Evolutionary conservation across 2,888 invertebrate genomes (phyloP), one percentile per base, ranked within the genome.

Genomic region (Torymus texanus): DNA sequence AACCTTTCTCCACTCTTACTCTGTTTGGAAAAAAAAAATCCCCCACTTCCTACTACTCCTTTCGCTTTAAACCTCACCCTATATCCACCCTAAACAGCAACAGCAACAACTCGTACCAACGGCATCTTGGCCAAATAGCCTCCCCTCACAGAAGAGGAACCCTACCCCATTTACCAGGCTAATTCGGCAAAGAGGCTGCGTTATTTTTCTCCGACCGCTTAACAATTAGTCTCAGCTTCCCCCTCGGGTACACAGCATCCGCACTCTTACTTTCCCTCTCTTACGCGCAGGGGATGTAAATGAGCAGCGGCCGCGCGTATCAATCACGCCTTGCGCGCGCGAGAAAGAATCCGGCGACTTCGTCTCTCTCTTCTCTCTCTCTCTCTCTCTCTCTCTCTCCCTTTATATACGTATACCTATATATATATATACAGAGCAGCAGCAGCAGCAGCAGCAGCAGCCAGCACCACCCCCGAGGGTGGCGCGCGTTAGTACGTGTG

Each of bases 221-320:
- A 65, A 24, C 74, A 65, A 74, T 65, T 56, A 74, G 74, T 74
- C 58, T 21, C 21, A 74, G 55, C 0, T n/a, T n/a, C 12, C 29
- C n/a, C 12, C 29, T 11, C 16, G 10, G 14, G 29, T 18, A 13
- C 13, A 10, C 13, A 21, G 50, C 12, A 14, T 59, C 50, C 12
- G 14, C 59, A 59, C 66, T 66, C 66, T 75, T 67, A 67, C 75
- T 67, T 66, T 66, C 59, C 24, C 18, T 14, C 70, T 41, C 41
- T 41, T 8, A 41, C 18, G 2, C 18, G 18, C 5, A 12, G 11
- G 53, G 14, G 24, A 67, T 75, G 71, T 72, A 83, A 83, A 81
- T 86, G 85, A 84, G 84, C 84, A 82, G 84, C 85, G 86, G 85
- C 82, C 85, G 86, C 86, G 85, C 13, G 79, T 53, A 71, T 71